A percentile compares a stretch with the other conserved stretches of the same genome.
Evolutionary conservation across 1,140 invertebrate species (phyloP).

Genomic region (Chelonus insularis): DNA sequence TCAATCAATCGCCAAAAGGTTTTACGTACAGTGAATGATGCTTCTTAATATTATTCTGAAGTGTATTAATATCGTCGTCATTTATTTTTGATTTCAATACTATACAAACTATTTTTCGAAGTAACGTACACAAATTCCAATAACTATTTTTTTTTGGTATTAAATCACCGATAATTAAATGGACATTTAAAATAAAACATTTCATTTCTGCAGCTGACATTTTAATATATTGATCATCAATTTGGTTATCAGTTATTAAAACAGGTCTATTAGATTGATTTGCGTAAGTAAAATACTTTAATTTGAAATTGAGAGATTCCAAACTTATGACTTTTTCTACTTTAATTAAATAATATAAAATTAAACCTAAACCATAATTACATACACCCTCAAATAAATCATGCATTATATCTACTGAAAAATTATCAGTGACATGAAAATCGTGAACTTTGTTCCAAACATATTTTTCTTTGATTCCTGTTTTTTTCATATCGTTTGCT

Average conservation of each 20-base stretch:
- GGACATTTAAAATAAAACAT: too few relatives aligned
- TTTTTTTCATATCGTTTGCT: constrained; percentile 3
- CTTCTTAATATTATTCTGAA: constrained; percentile 6
- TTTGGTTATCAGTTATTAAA: too few relatives aligned
- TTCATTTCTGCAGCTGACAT: too few relatives aligned
- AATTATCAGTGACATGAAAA: constrained; percentile 35
- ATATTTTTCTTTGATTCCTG: constrained; percentile 32
- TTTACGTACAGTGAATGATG: constrained; percentile 8
- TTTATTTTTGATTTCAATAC: constrained; percentile 6
- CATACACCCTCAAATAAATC: constrained; percentile 34
- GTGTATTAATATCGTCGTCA: not conserved
- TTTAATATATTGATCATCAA: too few relatives aligned
- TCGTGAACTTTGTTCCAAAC: constrained; percentile 33
- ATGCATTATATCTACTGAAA: constrained; percentile 36
- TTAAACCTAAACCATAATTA: constrained; percentile 30
- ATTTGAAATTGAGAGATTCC: constrained; percentile 26
- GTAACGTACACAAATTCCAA: constrained; percentile 24
- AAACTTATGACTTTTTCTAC: constrained; percentile 12
- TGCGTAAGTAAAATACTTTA: not conserved
- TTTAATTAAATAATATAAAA: constrained; percentile 32
- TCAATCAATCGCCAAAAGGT: constrained; percentile 1
- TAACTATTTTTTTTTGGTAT: constrained; percentile 8
- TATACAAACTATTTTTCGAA: constrained; percentile 28
- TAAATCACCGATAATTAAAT: not conserved
- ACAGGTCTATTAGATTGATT: too few relatives aligned